Evolutionary conservation across 2,113 vertebrate genomes (phyloP), one percentile per base, ranked within the genome.

Genomic region (Sinocyclocheilus grahami): DNA sequence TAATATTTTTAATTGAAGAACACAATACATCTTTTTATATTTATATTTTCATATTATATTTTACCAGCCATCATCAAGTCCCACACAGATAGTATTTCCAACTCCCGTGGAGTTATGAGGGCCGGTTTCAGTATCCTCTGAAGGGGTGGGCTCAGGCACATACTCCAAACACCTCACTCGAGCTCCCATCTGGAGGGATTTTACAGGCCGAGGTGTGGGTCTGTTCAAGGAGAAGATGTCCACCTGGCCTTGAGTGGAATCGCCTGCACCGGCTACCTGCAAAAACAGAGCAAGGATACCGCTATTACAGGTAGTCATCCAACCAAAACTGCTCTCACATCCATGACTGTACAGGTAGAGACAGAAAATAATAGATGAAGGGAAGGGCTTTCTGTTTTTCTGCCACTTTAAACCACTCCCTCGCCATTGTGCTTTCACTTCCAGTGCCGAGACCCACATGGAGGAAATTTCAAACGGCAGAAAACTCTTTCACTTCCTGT

Each of bases 161-260:
- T 97, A 97, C 22, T 97, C 97, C 93, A 98, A 94, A 92, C 97
- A 98, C 14, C 96, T 94, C 90, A 97, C 96, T 0, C 92, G 92
- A 0, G 97, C 92, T 0, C 92, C 93, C 84, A 97, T 90, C 0
- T 95, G 96, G 91, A 99, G 96, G 90, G 96, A 97, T 88, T 97
- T 98, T 18, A 98, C 96, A 0, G 94, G 94, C 22, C 97, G 95
- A 0, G 97, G 97, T 0, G 93, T 91, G 0, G 96, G 91, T 1
- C 96, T 95, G 92, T 98, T 98, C 87, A 98, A 93, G 37, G 97
- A 99, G 89, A 99, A 97, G 90, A 99, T 97, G 90, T 98, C 97
- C 63, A 99, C 94, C 51, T 97, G 97, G 2, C 97, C 97, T 14
- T 94, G 95, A 0, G 93, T 90, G 0, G 91, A 93, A 24, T 96